Evolutionary conservation across 2,113 vertebrate genomes (phyloP), one percentile per base, ranked within the genome.

Genomic region (Tupaia chinensis): DNA sequence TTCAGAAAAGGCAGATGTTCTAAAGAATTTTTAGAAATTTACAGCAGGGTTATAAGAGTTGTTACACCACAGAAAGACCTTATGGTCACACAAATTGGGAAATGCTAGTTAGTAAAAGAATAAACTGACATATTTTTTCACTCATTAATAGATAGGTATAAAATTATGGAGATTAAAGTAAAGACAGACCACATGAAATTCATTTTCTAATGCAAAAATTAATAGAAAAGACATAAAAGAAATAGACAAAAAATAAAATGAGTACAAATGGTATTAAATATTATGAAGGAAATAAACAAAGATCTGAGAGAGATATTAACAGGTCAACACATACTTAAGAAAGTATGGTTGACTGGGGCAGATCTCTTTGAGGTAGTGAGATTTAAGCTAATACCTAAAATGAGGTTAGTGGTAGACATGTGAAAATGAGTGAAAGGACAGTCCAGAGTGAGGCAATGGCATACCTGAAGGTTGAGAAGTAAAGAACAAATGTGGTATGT

Each of bases 21-120:
- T n/a, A 79, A 65, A 89, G 80, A 80, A 61, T 74, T 89, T n/a
- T 58, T n/a, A 79, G 58, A 89, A 73, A 60, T 73, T 85, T 89
- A 66, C 72, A 73, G 66, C n/a, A 20, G 25, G 72, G 70, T 84
- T 72, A n/a, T 89, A 72, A 93, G 44, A 60, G 53, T 27, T 61
- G 73, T 3, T n/a, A 0, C 74, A 20, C 16, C 25, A 68, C 29
- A 54, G 70, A 53, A 80, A 16, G 25, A 27, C 60, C 66, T 78
- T 73, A 82, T 56, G 32, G n/a, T n/a, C 92, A 66, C 29, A 22
- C 23, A 66, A 82, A 77, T 53, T 87, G 61, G 61, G 23, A 83
- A 91, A 32, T 78, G n/a, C 56, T 53, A 32, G 53, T 3, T 29
- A 54, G 66, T 27, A 86, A 32, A 60, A 54, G n/a, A 74, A 60